Conservation (phyloP, 2,888 invertebrate species). For the Macrophya alboannulata region DNA sequence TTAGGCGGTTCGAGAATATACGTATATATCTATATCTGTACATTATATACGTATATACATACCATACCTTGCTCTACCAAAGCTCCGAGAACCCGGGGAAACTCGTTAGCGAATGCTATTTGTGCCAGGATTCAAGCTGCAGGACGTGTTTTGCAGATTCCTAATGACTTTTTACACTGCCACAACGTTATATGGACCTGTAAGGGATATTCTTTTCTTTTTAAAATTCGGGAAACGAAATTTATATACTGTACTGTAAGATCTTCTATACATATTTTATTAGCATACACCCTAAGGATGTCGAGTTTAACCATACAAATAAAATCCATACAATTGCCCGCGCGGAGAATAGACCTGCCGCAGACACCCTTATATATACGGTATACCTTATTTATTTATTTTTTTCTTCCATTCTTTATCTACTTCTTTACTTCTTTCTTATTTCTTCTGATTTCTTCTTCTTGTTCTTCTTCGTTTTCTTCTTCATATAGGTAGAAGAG, state of each 20-base stretch:
- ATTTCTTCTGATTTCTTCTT: neutral
- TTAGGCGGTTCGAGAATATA: neutral
- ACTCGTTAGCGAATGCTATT: slow-evolving; percentile 75
- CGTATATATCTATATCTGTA: neutral
- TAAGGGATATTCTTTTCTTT: neutral
- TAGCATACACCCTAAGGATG: neutral
- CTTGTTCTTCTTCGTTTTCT: neutral
- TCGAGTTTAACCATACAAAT: slow-evolving; percentile 22
- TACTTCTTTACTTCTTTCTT: neutral
- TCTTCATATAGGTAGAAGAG: neutral
- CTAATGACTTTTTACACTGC: slow-evolving; percentile 58
- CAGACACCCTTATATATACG: neutral
- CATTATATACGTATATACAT: neutral
- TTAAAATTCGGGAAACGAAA: neutral
- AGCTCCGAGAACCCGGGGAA: slow-evolving; percentile 58
- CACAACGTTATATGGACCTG: neutral
- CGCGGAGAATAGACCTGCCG: neutral
- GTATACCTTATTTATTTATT: slow-evolving; percentile 21
- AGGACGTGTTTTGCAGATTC: slow-evolving; percentile 69
- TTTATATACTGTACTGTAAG: neutral
- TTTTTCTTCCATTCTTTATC: neutral
- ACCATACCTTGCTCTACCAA: neutral
- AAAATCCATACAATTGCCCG: neutral
- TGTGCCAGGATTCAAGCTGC: slow-evolving; percentile 68
- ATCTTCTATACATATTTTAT: neutral